Base-by-base conservation (phyloP, 2,888 invertebrate genomes). In the Griposia aprilina region DNA sequence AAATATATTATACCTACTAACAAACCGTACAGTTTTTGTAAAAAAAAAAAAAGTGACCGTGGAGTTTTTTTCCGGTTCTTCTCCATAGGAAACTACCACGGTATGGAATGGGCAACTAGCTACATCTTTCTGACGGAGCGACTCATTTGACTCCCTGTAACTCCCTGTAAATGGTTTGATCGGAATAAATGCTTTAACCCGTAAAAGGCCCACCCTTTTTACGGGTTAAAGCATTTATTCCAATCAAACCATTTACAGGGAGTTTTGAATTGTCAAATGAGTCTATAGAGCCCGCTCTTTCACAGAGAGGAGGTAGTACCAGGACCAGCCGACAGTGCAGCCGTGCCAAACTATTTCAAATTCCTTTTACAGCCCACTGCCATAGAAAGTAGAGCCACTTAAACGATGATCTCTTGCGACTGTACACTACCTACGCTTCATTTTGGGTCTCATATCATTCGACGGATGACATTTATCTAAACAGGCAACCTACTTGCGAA, bases 391-490 rank as follows among this genome's bases (percentile, higher is more conserved):
- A 45, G 41, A 30, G 0, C 20, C 15, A 45, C 17, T 66, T 62
- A 55, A n/a, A 11, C 5, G 26, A 62, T 78, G 69, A 78, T 60
- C 60, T 63, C 52, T 62, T 11, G 48, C 10, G 52, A n/a, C 30
- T 15, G 17, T 68, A 68, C 6, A 11, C 8, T 36, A 23, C 69
- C 78, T 48, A 78, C 78, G 26, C n/a, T 23, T 13, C 45, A 77
- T 68, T 78, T 78, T n/a, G 15, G 67, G 52, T 52, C 50, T 78
- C 78, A 55, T 78, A 52, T 13, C 30, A 68, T 69, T 45, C 30
- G 23, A 36, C 77, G 69, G 78, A 78, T 36, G 78, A 36, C 60
- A 69, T 57, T 7, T 41, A 66, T 68, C 41, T 76, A 57, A 66
- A 77, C 36, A 55, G 13, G 5, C 60, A 62, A 67, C 68, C 60